These are phyloP conservation scores for Plotosus lineatus DNA, from an alignment of 2,113 vertebrate genomes.

Conservation along the genomic window DNA sequence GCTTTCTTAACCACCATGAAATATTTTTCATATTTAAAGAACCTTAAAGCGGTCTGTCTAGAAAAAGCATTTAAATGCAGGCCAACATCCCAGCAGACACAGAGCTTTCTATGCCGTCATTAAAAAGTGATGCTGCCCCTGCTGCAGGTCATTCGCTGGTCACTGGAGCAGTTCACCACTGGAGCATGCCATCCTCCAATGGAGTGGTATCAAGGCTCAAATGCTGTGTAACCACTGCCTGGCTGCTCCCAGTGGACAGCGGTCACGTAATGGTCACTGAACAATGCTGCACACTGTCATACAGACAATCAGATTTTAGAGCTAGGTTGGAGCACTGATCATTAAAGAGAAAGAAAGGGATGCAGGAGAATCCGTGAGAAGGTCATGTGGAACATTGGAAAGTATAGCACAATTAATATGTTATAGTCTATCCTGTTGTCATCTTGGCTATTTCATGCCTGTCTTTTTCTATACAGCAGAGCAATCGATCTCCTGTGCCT, in stretches of 20 bases:
- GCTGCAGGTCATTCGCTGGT: slow-evolving; percentile 8
- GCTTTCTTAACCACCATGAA: no score
- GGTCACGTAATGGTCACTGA: slow-evolving; percentile 48
- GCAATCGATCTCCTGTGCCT: slow-evolving; percentile 2
- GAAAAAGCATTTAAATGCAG: slow-evolving; percentile 34
- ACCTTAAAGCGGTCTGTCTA: no score
- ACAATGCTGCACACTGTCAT: slow-evolving; percentile 4
- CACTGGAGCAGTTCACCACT: slow-evolving; percentile 29
- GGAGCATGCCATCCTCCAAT: slow-evolving; percentile 15
- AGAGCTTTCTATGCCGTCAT: slow-evolving; percentile 38
- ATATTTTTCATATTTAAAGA: no score
- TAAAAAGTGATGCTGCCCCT: slow-evolving; percentile 51
- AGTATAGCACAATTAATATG: background rate
- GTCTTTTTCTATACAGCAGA: background rate
- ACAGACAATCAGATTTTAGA: background rate
- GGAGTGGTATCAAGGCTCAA: slow-evolving; percentile 19
- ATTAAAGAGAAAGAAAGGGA: background rate
- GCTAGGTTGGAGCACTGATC: background rate
- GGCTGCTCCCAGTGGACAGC: background rate
- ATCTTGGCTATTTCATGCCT: background rate
- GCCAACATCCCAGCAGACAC: slow-evolving; percentile 37
- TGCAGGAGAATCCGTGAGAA: background rate
- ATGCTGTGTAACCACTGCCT: slow-evolving; percentile 24
- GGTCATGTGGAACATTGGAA: background rate
- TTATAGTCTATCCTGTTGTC: background rate